Evolutionary conservation across 2,797 vertebrate genomes (phyloP).

Genomic region (Anolis apletophallus): DNA sequence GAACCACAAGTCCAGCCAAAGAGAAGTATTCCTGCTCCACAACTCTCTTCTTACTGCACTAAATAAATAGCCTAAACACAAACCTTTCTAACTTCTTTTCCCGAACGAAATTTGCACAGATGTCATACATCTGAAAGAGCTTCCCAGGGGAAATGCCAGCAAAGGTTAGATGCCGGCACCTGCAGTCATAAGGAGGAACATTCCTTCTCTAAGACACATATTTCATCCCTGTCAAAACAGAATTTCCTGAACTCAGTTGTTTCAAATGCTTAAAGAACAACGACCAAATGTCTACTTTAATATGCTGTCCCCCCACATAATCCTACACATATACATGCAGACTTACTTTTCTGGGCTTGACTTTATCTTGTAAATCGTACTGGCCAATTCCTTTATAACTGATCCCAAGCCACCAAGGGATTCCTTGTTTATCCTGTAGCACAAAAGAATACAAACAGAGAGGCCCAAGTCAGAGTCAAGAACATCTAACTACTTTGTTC

Average conservation of each 20-base stretch:
- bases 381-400: constrained; percentile 98
- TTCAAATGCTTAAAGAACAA: constrained; percentile 9
- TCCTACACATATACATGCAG: neutral
- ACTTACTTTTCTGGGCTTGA: constrained; percentile 96
- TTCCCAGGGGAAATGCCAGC: constrained; percentile 4
- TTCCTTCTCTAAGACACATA: neutral
- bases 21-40: neutral
- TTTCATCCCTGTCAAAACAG: neutral
- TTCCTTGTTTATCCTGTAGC: constrained; percentile 95
- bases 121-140: rapidly evolving
- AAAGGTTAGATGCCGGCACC: neutral
- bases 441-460: constrained; percentile 48
- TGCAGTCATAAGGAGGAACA: neutral
- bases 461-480: constrained; percentile 37
- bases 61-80: neutral
- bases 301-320: rapidly evolving
- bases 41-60: neutral
- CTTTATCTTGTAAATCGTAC: constrained; percentile 95
- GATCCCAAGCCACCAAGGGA: constrained; percentile 98
- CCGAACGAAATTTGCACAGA: constrained; percentile 45
- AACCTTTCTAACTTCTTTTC: neutral
- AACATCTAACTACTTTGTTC: constrained; percentile 32
- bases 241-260: constrained; percentile 2
- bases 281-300: neutral
- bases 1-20: neutral